These are phyloP conservation scores for Chelon auratus DNA, from an alignment of 2,797 vertebrate genomes.

Conservation along the genomic window DNA sequence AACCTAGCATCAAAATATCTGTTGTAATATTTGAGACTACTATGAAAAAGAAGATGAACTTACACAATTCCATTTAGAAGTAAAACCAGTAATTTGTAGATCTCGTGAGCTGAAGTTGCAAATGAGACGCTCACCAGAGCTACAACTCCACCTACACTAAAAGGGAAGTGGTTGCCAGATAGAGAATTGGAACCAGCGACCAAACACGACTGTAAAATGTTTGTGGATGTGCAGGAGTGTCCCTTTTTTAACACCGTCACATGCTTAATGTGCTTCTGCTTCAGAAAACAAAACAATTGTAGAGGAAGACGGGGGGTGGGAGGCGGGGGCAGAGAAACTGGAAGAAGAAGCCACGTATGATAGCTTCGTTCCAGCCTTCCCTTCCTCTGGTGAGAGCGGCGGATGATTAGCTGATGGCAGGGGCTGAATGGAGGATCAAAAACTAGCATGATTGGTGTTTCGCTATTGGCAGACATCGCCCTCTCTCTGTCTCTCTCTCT, in stretches of 20 bases:
- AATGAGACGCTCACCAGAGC: neutral
- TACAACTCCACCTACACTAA: neutral
- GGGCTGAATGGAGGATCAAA: constrained; percentile 32
- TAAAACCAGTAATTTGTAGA: neutral
- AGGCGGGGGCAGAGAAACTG: neutral
- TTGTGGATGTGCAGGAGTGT: neutral
- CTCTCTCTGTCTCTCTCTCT: constrained; percentile 10
- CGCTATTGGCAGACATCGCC: constrained; percentile 41
- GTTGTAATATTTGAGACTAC: neutral
- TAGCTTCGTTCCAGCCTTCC: constrained; percentile 33
- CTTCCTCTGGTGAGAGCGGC: constrained; percentile 26
- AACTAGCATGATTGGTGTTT: constrained; percentile 37
- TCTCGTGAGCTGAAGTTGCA: neutral
- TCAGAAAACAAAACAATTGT: neutral
- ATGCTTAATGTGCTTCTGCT: constrained; percentile 24
- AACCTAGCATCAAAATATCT: too few species aligned
- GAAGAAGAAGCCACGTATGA: constrained; percentile 3
- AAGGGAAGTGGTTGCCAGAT: constrained; percentile 61
- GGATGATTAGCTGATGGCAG: constrained; percentile 45
- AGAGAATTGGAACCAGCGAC: constrained; percentile 61
- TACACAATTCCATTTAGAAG: constrained; percentile 28
- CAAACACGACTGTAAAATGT: neutral
- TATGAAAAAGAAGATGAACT: constrained; percentile 13
- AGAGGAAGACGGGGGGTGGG: too few species aligned
- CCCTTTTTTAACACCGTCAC: neutral